Evolutionary conservation across 2,113 vertebrate genomes (phyloP), one percentile per base, ranked within the genome.

Genomic region (Larimichthys crocea): DNA sequence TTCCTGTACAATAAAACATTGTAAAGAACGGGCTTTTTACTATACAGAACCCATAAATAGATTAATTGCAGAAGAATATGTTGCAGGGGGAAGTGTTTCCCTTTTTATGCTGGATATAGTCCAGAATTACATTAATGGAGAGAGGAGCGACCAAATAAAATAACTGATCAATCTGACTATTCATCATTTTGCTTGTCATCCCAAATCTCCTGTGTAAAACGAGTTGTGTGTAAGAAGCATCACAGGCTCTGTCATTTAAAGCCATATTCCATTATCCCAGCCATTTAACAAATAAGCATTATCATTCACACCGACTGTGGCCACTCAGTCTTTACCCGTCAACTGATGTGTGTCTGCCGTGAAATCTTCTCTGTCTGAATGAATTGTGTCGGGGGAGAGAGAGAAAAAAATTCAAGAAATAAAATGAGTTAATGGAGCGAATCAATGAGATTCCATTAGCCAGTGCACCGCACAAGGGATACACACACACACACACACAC

Each of bases 401-500:
- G 46, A 11, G n/a, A 26, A 63, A 29, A 63, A 85, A 81, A 81
- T 63, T 48, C 5, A 82, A 82, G 82, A 83, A 81, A 85, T 76
- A 82, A 87, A 91, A 89, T 42, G 24, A 82, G 78, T 90, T 91
- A 91, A 91, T 84, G 84, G 85, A 91, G 76, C 10, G 56, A 89
- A 91, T 93, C 91, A 85, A 93, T 93, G 69, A 66, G 76, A 78
- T 84, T 78, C 85, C 83, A 91, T 93, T 90, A 93, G 78, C 78
- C 53, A 48, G 29, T 5, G 75, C 49, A 55, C 40, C 56, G 70
- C 68, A 59, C 52, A 63, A 5, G 12, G 22, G 35, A 65, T 24
- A 53, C 74, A 63, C 46, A 16, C 55, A 80, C 35, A 40, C 67
- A 82, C 50, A 63, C 67, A 81, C 77, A 55, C 46, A 78, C 40